phyloP scores from a whole-genome alignment of 1,140 invertebrate genomes.

The Berghia stephanieae region DNA sequence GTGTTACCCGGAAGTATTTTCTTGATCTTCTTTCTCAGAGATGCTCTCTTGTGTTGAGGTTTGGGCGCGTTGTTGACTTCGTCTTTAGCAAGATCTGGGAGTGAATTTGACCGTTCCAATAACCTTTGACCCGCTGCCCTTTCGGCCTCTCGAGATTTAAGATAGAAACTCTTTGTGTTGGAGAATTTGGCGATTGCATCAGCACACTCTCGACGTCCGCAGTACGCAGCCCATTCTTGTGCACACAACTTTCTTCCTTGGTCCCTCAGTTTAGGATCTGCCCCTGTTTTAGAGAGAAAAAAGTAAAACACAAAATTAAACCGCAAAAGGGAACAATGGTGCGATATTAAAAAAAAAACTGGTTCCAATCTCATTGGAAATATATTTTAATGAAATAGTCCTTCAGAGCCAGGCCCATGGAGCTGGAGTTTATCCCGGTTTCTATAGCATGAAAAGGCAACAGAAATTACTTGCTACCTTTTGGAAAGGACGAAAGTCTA shows the following conservation, averaged over 20 bases:
- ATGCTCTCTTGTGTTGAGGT: constrained; percentile 41
- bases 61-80: background rate
- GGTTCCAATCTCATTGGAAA: background rate
- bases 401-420: no score
- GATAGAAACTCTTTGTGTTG: constrained; percentile 57
- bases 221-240: constrained; percentile 82
- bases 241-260: constrained; percentile 77
- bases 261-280: constrained; percentile 76
- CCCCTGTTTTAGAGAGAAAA: constrained; percentile 32
- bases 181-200: constrained; percentile 80
- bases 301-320: background rate
- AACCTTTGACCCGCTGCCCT: background rate
- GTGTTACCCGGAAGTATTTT: constrained; percentile 46
- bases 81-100: constrained; percentile 42
- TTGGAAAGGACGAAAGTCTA: no score
- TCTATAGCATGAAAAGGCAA: no score
- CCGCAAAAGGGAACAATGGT: background rate
- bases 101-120: constrained; percentile 44
- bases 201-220: constrained; percentile 78
- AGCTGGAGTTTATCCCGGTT: no score
- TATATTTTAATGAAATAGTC: background rate
- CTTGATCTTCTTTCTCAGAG: constrained; percentile 49
- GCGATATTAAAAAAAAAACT: background rate
- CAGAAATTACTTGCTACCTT: no score
- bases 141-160: constrained; percentile 40